Percentiles rank a stretch among this genome's conserved stretches.
These are phyloP conservation scores for Tauraco erythrolophus DNA, from an alignment of 2,113 vertebrate species.

Conservation along the genomic window DNA sequence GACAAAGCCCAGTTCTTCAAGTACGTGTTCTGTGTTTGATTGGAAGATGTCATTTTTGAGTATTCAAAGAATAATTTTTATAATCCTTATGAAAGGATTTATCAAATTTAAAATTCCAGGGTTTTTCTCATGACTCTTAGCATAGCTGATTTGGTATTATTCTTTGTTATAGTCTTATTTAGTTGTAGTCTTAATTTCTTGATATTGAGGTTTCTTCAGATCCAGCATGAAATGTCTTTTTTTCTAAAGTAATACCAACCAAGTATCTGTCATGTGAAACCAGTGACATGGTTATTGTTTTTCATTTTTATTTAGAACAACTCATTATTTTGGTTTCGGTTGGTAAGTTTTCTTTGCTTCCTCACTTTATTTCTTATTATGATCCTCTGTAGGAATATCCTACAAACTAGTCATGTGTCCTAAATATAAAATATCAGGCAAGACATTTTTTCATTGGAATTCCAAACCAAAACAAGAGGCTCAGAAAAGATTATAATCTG, in stretches of 20 bases:
- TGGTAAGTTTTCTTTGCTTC: not conserved
- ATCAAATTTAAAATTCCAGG: not conserved
- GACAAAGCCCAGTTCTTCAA: not conserved
- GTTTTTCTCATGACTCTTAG: not conserved
- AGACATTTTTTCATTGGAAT: not conserved
- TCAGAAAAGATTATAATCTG: not conserved
- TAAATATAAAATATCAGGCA: not conserved
- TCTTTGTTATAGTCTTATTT: not conserved
- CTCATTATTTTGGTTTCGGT: not conserved
- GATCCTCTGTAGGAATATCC: not conserved
- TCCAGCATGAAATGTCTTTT: not conserved
- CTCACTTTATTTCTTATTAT: not conserved
- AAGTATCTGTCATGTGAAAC: not conserved
- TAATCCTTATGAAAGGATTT: not conserved
- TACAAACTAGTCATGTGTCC: not conserved
- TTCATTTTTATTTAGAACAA: not conserved
- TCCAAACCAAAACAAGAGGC: not conserved
- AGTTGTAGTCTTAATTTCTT: not conserved
- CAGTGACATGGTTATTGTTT: not conserved
- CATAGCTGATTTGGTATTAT: not conserved
- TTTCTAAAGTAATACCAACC: not conserved
- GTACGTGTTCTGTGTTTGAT: rapidly evolving
- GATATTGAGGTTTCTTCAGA: not conserved
- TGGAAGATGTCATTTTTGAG: not conserved
- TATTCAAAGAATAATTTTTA: not conserved